phyloP scores from a whole-genome alignment of 2,888 invertebrate genomes.

The Drosophila histrio region DNA sequence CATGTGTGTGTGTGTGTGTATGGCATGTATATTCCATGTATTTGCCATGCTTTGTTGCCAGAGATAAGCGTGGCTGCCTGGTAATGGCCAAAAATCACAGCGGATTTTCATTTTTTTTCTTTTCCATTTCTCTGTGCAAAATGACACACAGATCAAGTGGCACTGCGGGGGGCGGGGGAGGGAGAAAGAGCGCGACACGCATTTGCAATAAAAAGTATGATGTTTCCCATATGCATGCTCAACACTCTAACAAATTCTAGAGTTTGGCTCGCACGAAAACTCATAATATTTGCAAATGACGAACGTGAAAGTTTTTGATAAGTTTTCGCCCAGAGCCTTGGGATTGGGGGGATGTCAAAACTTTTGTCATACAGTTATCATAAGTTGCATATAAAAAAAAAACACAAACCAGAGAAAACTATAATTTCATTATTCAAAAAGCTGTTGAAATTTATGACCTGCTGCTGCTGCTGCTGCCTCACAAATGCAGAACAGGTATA shows the following conservation, averaged over 20 bases:
- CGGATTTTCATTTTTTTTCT: conserved; percentile 47
- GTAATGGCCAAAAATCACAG: conserved; percentile 77
- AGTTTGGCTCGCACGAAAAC: conserved; percentile 59
- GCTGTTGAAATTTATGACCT: conserved; percentile 56
- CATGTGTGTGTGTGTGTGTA: conserved; percentile 32
- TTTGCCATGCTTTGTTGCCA: conserved; percentile 57
- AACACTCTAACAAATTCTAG: conserved; percentile 56
- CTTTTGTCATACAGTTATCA: conserved; percentile 57
- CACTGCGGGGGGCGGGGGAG: conserved; percentile 30
- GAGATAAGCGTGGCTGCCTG: conserved; percentile 63
- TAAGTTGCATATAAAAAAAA: background rate
- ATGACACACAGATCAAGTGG: conserved; percentile 67
- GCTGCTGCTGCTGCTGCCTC: too few species aligned
- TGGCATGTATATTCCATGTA: conserved; percentile 42
- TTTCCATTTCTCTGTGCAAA: conserved; percentile 31
- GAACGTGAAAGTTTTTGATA: conserved; percentile 77
- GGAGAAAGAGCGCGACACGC: conserved; percentile 51
- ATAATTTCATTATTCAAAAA: conserved; percentile 71
- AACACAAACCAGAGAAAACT: conserved; percentile 25
- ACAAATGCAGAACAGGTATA: conserved; percentile 47
- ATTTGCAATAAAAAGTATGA: conserved; percentile 74
- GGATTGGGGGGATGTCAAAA: conserved; percentile 9
- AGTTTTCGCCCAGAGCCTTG: conserved; percentile 44
- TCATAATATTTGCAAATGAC: conserved; percentile 80
- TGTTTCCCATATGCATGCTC: conserved; percentile 61